Percentiles rank a stretch among this genome's conserved stretches.
These are phyloP conservation scores for Congeria kusceri DNA, from an alignment of 2,888 invertebrate species.

Conservation along the genomic window DNA sequence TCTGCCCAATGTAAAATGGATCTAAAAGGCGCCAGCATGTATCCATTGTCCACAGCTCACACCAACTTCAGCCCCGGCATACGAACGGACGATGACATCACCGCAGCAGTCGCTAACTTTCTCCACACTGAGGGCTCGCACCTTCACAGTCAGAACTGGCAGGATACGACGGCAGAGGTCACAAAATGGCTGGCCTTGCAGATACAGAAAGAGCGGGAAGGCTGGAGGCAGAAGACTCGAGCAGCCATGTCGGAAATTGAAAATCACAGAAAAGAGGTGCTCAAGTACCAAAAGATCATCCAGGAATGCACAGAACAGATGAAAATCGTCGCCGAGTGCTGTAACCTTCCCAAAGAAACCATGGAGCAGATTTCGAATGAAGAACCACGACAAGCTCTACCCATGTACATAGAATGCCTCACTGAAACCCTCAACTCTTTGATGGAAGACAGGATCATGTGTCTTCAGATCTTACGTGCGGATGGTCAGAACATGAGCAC, in stretches of 20 bases:
- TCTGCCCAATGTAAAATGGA: conserved; percentile 41
- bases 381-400: conserved; percentile 63
- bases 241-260: conserved; percentile 81
- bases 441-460: conserved; percentile 73
- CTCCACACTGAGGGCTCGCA: conserved; percentile 65
- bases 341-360: conserved; percentile 63
- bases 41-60: conserved; percentile 67
- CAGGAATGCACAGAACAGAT: conserved; percentile 69
- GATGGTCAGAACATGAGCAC: conserved; percentile 52
- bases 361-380: conserved; percentile 63
- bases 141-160: conserved; percentile 68
- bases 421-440: conserved; percentile 69
- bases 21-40: conserved; percentile 53
- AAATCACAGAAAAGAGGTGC: conserved; percentile 70
- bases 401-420: conserved; percentile 73
- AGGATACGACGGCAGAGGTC: conserved; percentile 69
- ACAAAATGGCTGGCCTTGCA: conserved; percentile 76
- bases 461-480: conserved; percentile 69
- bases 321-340: conserved; percentile 67
- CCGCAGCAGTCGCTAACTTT: conserved; percentile 71
- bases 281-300: conserved; percentile 65
- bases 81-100: conserved; percentile 75
- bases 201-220: conserved; percentile 78
- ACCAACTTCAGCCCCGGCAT: conserved; percentile 26
- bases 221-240: conserved; percentile 79